Evolutionary conservation across 2,888 invertebrate species (phyloP).

Genomic region (Nephrotoma guestfalica): DNA sequence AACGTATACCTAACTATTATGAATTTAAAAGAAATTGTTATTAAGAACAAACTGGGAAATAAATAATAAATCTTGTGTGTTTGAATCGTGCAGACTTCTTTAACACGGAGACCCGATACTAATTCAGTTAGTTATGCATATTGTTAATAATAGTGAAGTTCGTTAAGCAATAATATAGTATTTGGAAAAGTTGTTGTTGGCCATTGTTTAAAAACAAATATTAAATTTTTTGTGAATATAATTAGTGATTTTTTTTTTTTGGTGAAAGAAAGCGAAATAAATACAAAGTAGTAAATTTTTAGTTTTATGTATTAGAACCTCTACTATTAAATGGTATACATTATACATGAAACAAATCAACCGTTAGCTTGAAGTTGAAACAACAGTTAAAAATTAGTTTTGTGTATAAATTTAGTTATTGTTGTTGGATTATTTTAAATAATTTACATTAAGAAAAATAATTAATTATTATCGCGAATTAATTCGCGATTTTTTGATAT

Average conservation of each 20-base stretch:
- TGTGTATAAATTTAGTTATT: background rate
- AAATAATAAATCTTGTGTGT: background rate
- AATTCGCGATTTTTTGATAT: background rate
- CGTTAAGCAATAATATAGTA: background rate
- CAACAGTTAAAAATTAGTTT: constrained; percentile 1
- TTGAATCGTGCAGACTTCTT: background rate
- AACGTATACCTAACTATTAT: background rate
- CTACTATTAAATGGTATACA: background rate
- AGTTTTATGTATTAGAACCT: background rate
- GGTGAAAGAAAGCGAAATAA: background rate
- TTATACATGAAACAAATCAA: background rate
- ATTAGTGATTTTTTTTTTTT: background rate
- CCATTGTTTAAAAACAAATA: background rate
- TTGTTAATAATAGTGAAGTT: background rate
- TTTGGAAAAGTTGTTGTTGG: background rate
- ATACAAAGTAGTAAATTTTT: background rate
- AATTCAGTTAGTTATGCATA: background rate
- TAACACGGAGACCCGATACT: background rate
- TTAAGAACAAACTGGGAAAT: background rate
- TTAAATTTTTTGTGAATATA: background rate
- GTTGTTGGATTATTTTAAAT: background rate
- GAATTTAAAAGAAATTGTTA: background rate
- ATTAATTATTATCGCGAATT: background rate
- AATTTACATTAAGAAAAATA: background rate
- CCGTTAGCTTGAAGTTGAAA: constrained; percentile 4